Percentiles rank a stretch among this genome's conserved stretches.
Evolutionary conservation across 2,113 vertebrate species (phyloP).

Genomic region (Edolisoma coerulescens): DNA sequence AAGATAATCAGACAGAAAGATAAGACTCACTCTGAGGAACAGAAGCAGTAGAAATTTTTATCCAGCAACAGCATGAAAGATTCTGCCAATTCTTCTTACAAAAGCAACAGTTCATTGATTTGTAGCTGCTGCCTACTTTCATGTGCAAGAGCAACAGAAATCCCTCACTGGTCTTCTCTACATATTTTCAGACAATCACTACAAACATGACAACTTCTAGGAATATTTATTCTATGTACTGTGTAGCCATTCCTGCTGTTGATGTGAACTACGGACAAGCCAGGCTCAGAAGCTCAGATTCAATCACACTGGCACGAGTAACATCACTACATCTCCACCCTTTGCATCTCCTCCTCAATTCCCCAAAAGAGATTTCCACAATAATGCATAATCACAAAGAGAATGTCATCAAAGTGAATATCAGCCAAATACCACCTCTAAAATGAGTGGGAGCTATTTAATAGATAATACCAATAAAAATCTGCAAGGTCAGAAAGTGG

Average conservation of each 20-base stretch:
- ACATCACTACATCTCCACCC: neutral
- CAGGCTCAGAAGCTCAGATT: conserved; percentile 19
- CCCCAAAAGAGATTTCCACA: neutral
- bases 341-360: conserved; percentile 3
- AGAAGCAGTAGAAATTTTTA: conserved; percentile 8
- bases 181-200: conserved; percentile 23
- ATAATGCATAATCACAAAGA: conserved; percentile 13
- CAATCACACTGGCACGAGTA: neutral
- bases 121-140: conserved; percentile 23
- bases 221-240: neutral
- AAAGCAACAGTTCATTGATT: neutral
- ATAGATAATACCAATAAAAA: neutral
- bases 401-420: conserved; percentile 40
- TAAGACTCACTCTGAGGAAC: neutral
- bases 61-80: neutral
- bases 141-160: conserved; percentile 36
- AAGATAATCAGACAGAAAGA: conserved; percentile 31
- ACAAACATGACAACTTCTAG: neutral
- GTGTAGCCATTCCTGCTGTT: neutral
- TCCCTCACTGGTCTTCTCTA: neutral
- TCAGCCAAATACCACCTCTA: neutral
- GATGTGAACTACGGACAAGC: conserved; percentile 6
- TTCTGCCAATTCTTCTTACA: conserved; percentile 1
- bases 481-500: neutral
- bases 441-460: neutral